phyloP scores from a whole-genome alignment of 2,888 invertebrate species.

The Nezara viridula region DNA sequence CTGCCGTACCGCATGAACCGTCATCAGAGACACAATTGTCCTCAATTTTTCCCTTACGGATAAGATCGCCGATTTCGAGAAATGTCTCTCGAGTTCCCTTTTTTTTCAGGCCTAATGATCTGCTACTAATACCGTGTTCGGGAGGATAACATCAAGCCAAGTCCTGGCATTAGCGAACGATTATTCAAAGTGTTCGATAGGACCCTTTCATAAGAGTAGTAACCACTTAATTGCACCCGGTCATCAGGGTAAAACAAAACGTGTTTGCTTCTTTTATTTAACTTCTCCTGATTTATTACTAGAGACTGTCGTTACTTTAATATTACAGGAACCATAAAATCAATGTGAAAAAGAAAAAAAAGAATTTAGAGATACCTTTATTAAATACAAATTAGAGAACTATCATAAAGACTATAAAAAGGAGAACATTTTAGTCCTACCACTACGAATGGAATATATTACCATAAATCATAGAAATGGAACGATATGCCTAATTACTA shows the following conservation, averaged over 20 bases:
- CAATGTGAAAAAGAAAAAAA: too few species aligned
- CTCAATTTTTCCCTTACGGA: conserved; percentile 32
- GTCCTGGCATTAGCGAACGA: conserved; percentile 36
- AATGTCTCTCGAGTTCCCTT: not conserved
- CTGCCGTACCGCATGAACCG: not conserved
- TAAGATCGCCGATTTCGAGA: conserved; percentile 34
- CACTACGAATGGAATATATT: too few species aligned
- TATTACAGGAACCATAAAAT: not conserved
- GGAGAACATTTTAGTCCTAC: too few species aligned
- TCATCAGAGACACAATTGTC: conserved; percentile 23
- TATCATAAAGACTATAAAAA: too few species aligned
- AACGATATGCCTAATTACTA: too few species aligned
- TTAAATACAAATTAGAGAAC: too few species aligned
- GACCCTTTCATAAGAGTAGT: conserved; percentile 1
- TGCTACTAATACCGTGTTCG: conserved; percentile 13
- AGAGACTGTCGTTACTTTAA: not conserved
- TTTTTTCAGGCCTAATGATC: conserved; percentile 29
- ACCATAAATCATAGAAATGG: too few species aligned
- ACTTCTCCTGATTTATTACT: not conserved
- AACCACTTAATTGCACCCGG: conserved; percentile 10
- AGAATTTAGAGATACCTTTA: too few species aligned
- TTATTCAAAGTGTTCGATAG: conserved; percentile 36
- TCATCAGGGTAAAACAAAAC: not conserved
- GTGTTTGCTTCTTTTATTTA: not conserved
- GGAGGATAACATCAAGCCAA: not conserved